Evolutionary conservation across 2,113 vertebrate species (phyloP).

Genomic region (Aramus guarauna): DNA sequence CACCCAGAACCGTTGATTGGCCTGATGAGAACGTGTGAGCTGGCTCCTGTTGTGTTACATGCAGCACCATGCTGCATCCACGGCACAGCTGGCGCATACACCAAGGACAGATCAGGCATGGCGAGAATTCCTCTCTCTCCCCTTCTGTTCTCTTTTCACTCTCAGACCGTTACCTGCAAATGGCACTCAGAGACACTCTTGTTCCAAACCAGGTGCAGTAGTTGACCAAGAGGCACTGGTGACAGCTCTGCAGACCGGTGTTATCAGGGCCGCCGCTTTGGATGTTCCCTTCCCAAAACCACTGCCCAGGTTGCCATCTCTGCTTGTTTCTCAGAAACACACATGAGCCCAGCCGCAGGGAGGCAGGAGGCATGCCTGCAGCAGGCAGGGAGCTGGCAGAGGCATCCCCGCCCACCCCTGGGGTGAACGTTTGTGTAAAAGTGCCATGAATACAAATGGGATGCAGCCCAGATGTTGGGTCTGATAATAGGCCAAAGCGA

Average conservation of each 20-base stretch:
- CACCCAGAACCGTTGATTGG: rapidly evolving
- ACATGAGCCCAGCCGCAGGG: not conserved
- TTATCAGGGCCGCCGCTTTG: conserved; percentile 60
- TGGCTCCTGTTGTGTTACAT: not conserved
- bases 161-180: not conserved
- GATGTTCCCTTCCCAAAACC: conserved; percentile 78
- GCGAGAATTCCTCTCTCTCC: not conserved
- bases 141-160: not conserved
- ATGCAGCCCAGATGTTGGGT: not conserved
- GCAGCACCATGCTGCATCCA: not conserved
- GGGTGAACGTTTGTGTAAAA: not conserved
- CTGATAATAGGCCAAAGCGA: not conserved
- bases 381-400: not conserved
- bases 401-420: not conserved
- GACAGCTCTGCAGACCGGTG: conserved; percentile 64
- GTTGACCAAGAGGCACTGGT: conserved; percentile 76
- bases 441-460: not conserved
- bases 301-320: conserved; percentile 69
- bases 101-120: not conserved
- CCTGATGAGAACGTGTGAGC: rapidly evolving
- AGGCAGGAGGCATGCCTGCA: not conserved
- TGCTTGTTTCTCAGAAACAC: not conserved
- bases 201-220: conserved; percentile 55
- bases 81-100: not conserved
- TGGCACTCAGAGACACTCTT: not conserved